Evolutionary conservation across 2,888 invertebrate species (phyloP), one percentile per base, ranked within the genome.

Genomic region (Plebejus melissa): DNA sequence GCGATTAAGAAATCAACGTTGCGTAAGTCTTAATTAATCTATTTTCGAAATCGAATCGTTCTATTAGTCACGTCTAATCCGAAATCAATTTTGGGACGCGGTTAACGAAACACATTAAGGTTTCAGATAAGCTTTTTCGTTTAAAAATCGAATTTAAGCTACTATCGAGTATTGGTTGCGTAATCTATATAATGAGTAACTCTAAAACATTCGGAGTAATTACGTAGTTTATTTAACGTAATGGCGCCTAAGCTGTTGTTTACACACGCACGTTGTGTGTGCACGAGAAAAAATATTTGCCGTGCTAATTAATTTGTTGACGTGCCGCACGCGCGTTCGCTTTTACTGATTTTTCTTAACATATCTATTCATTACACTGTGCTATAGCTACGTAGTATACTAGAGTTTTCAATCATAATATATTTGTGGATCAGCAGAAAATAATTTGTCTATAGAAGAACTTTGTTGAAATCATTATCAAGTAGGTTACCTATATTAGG

Each of bases 321-420:
- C 65, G 65, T 65, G 65, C 65, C 65, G 65, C 65, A 65, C 65
- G 65, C 65, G 65, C 32, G 65, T 13, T 65, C 65, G 65, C 65
- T 65, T 65, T 65, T 65, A 65, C 65, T 65, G 65, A 36, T 65
- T 65, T 60, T 65, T 65, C 65, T 65, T 4, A 54, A 65, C 13
- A 65, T 36, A 22, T 22, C 22, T 22, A 22, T 22, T 22, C 22
- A 22, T 22, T 22, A 22, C 22, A 22, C 22, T 22, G 11, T 60
- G 9, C 7, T 7, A 7, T 58, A 60, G 60, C 22, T 7, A 60
- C 9, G 60, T 60, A 60, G 9, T 58, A 58, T 58, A 54, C 4
- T 13, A 13, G 41, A 41, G 46, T 46, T 9, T 46, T 46, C 46
- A 11, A 11, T 46, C 46, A 46, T 9, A 46, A 46, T 22, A 22